Evolutionary conservation across 2,113 vertebrate genomes (phyloP).

Genomic region (Pomatorhinus ruficollis): DNA sequence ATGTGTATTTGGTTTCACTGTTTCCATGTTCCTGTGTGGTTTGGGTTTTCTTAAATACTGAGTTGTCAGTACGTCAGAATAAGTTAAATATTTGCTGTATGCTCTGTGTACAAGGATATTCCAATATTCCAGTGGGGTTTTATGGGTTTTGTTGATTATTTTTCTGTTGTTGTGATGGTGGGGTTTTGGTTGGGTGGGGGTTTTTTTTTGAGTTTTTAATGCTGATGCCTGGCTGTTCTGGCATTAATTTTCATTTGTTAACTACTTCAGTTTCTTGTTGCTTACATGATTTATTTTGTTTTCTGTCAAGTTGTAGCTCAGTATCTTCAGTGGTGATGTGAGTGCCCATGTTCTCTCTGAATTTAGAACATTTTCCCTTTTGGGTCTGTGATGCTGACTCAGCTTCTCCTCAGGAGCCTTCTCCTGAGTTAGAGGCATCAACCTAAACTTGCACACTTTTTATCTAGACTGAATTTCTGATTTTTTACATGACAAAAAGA

Average conservation of each 20-base stretch:
- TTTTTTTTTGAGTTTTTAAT: neutral
- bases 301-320: neutral
- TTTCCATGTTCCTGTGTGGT: neutral
- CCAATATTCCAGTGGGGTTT: rapidly evolving
- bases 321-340: rapidly evolving
- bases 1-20: neutral
- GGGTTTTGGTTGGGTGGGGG: rapidly evolving
- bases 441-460: neutral
- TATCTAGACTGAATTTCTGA: neutral
- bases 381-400: neutral
- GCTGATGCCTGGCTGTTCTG: neutral
- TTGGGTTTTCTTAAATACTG: neutral
- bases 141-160: neutral
- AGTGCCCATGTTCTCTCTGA: neutral
- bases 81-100: neutral
- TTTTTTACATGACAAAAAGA: neutral
- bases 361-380: neutral
- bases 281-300: neutral
- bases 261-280: neutral
- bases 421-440: neutral
- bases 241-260: neutral
- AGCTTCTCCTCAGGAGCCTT: neutral
- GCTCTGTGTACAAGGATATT: neutral
- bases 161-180: neutral
- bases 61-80: rapidly evolving